Percentiles rank a stretch among this genome's conserved stretches.
Evolutionary conservation across 2,113 vertebrate species (phyloP).

Genomic region (Progne subis): DNA sequence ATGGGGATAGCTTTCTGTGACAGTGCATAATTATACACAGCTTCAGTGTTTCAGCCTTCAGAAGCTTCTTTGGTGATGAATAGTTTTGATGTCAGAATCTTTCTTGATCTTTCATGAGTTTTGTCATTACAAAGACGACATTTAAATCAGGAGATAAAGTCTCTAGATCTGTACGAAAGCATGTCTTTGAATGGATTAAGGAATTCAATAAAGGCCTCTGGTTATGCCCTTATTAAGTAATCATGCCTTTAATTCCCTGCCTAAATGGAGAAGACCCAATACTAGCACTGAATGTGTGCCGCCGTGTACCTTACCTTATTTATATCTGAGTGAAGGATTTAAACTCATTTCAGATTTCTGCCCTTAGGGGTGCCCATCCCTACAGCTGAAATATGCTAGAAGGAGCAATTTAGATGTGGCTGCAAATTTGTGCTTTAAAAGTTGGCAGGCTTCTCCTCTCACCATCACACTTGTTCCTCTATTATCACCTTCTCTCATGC

Average conservation of each 20-base stretch:
- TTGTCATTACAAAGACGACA: not conserved
- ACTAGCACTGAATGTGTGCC: not conserved
- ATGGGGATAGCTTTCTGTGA: not conserved
- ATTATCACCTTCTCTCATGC: not conserved
- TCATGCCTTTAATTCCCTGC: not conserved
- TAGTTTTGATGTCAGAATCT: constrained; percentile 68
- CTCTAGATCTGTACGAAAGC: not conserved
- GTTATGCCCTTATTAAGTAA: not conserved
- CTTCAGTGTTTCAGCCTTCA: constrained; percentile 53
- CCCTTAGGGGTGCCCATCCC: not conserved
- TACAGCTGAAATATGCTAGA: not conserved
- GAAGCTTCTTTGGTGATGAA: constrained; percentile 49
- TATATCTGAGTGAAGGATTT: not conserved
- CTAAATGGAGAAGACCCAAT: not conserved
- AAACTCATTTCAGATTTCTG: not conserved
- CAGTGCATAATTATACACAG: constrained; percentile 24
- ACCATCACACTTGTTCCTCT: not conserved
- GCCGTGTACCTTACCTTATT: not conserved
- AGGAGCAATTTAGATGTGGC: not conserved
- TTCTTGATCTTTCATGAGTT: constrained; percentile 50
- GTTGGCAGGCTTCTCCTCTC: not conserved
- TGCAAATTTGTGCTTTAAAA: not conserved
- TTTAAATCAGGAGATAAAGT: constrained; percentile 18
- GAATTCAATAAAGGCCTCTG: constrained; percentile 1
- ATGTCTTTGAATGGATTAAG: constrained; percentile 14